phyloP scores from a whole-genome alignment of 2,888 invertebrate genomes.

The Holacanthella duospinosa region DNA sequence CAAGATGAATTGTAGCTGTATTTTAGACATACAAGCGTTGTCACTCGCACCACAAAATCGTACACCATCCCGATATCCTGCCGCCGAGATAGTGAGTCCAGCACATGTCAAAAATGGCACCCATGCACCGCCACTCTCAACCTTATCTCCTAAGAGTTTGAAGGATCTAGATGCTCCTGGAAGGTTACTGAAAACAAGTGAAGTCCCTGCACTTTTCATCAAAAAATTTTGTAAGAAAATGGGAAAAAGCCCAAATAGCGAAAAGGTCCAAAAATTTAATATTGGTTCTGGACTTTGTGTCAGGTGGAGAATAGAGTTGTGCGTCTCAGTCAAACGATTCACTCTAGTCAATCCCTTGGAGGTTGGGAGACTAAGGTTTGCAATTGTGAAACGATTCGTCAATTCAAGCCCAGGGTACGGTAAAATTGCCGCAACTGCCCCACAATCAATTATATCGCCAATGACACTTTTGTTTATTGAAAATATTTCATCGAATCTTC shows the following conservation, averaged over 20 bases:
- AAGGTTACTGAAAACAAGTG: constrained; percentile 29
- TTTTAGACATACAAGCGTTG: constrained; percentile 15
- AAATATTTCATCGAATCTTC: constrained; percentile 16
- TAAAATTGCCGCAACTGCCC: constrained; percentile 26
- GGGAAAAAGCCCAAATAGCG: constrained; percentile 27
- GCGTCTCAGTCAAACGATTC: constrained; percentile 20
- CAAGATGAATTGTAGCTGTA: constrained; percentile 13
- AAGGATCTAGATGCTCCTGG: constrained; percentile 27
- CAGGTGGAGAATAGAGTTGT: constrained; percentile 14
- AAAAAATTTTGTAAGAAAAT: constrained; percentile 19
- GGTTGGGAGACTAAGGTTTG: constrained; percentile 26
- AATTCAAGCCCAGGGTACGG: constrained; percentile 25
- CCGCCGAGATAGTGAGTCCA: constrained; percentile 19
- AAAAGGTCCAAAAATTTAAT: constrained; percentile 30
- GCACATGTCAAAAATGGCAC: constrained; percentile 28
- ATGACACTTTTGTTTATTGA: constrained; percentile 7
- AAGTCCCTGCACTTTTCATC: constrained; percentile 25
- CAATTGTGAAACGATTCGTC: constrained; percentile 32
- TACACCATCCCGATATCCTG: constrained; percentile 14
- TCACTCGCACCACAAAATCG: constrained; percentile 18
- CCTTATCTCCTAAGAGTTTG: constrained; percentile 20
- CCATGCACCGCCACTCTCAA: constrained; percentile 29
- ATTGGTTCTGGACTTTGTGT: constrained; percentile 26
- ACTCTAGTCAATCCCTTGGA: constrained; percentile 15
- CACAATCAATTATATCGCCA: constrained; percentile 14